A percentile compares a stretch with the other conserved stretches of the same genome.
These are phyloP conservation scores for Geococcyx californianus DNA, from an alignment of 2,113 vertebrate species.

Conservation along the genomic window DNA sequence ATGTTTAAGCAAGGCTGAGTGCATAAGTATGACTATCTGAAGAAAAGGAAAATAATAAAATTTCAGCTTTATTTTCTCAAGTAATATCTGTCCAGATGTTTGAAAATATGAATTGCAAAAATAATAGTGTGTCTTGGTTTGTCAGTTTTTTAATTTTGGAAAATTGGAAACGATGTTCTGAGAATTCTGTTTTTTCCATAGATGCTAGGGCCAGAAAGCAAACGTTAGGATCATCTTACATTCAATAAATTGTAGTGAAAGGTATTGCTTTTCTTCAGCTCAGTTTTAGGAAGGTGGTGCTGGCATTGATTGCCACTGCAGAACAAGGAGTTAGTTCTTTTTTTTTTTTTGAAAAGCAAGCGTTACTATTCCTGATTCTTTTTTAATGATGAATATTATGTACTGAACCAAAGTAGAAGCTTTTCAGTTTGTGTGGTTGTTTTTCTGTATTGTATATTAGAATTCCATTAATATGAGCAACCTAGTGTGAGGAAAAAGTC, in stretches of 20 bases:
- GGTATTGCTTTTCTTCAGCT: not conserved
- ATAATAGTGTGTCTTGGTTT: not conserved
- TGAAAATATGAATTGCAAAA: not conserved
- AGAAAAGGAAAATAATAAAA: not conserved
- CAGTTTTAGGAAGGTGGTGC: not conserved
- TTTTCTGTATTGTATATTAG: not conserved
- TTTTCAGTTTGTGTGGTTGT: not conserved
- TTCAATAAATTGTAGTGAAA: not conserved
- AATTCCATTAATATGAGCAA: not conserved
- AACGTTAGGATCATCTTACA: not conserved
- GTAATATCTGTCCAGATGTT: not conserved
- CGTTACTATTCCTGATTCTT: not conserved
- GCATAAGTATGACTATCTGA: not conserved
- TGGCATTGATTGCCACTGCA: not conserved
- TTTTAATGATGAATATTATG: not conserved
- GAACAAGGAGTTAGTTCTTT: not conserved
- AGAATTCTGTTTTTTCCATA: not conserved
- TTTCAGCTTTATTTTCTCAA: not conserved
- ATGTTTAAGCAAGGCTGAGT: conserved; percentile 24
- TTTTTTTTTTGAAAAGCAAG: not conserved
- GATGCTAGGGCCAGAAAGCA: not conserved
- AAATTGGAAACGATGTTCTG: not conserved
- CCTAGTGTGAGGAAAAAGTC: not conserved
- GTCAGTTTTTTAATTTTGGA: not conserved
- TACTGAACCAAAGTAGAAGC: not conserved